Conservation (phyloP, 2,888 invertebrate species). For the Hoplodrina ambigua region DNA sequence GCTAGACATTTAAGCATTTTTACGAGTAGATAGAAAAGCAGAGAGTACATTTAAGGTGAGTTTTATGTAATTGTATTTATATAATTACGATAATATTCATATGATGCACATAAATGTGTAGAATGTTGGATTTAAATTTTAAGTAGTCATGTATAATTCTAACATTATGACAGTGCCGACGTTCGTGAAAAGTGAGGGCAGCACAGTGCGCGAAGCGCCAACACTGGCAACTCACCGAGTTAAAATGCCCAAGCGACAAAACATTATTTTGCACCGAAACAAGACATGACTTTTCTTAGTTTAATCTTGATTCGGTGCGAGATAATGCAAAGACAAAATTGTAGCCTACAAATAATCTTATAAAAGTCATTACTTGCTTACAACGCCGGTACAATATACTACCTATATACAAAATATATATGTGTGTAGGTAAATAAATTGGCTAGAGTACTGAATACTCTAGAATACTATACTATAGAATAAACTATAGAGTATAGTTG, state of each 20-base stretch:
- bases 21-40: slow-evolving; percentile 32
- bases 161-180: neutral
- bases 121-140: neutral
- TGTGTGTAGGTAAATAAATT: slow-evolving; percentile 23
- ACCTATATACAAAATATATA: slow-evolving; percentile 7
- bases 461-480: no score
- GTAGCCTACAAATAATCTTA: slow-evolving; percentile 9
- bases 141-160: neutral
- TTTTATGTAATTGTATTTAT: slow-evolving; percentile 6
- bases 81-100: neutral
- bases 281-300: no score
- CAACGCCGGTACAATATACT: slow-evolving; percentile 3
- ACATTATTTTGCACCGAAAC: no score
- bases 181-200: slow-evolving; percentile 23
- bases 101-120: neutral
- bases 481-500: no score
- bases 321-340: neutral
- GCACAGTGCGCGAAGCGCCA: slow-evolving; percentile 15
- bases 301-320: neutral
- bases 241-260: no score
- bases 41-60: slow-evolving; percentile 20
- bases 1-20: slow-evolving; percentile 47
- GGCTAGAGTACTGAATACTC: neutral
- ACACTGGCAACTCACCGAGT: neutral
- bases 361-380: slow-evolving; percentile 12